Evolutionary conservation across 2,113 vertebrate species (phyloP), one percentile per base, ranked within the genome.

Genomic region (Rhinolophus sinicus): DNA sequence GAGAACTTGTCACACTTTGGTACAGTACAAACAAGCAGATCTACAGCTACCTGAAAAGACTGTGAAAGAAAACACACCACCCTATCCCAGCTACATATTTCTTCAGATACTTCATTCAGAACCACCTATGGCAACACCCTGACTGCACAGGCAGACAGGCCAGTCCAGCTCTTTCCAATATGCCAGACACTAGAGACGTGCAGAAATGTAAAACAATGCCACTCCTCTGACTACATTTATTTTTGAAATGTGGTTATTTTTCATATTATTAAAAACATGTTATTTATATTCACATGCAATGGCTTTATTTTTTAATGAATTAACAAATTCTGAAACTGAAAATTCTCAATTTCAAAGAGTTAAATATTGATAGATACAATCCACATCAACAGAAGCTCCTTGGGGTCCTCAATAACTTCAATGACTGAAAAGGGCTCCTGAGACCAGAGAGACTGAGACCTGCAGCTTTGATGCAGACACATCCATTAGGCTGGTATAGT

Each of bases 111-210:
- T 26, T 73, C 21, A 30, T 1, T 38, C 26, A 28, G 8, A 47
- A n/a, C 6, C 14, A 40, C n/a, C 11, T 5, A 21, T 24, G 6
- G 21, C 12, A 15, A 8, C n/a, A 21, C 1, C 6, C 2, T 14
- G 15, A 69, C 28, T 4, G 30, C 54, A 12, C 13, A 30, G 16
- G 18, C 14, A 33, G 28, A 47, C 24, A 9, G 26, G 19, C 69
- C 62, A 44, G 54, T 62, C 44, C 44, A 47, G 44, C 5, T 6
- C 15, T 70, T 21, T 50, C 33, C 26, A 19, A 6, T 18, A 52
- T 54, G 54, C 44, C 58, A 77, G 15, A 47, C 8, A 30, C 8
- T 56, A 77, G 40, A 88, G 26, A 54, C 35, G 50, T 28, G 2
- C 22, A 85, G 22, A 47, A 47, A 47, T 26, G 15, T 58, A 22